Evolutionary conservation across 37 sponge, comb jelly and placozoan genomes (phyloP), one percentile per base, ranked within the genome.

Genomic region (Cliona cf. orientalis): DNA sequence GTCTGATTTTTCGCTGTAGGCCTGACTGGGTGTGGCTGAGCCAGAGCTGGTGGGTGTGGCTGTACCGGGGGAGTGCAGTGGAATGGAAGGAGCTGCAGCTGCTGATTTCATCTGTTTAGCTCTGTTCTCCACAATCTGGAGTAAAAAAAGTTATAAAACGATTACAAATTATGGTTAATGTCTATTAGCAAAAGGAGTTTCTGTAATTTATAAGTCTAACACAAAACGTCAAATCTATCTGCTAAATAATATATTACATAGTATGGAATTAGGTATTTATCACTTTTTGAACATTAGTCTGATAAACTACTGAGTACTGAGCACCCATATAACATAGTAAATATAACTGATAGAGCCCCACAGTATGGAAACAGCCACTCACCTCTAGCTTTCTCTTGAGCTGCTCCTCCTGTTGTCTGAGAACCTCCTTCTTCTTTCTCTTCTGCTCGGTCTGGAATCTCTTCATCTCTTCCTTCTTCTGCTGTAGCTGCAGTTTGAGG

Each of bases 311-410:
- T n/a, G n/a, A n/a, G n/a, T n/a, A n/a, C n/a, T n/a, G n/a, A n/a
- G n/a, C n/a, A n/a, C n/a, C n/a, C n/a, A n/a, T n/a, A n/a, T n/a
- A n/a, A n/a, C n/a, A n/a, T n/a, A n/a, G n/a, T 49, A 17, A 19
- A 49, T 49, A 49, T 49, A 49, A 11, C 14, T 49, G 17, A 11
- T 49, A 49, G 55, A 49, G 55, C 11, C 55, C 17, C 17, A 17
- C 17, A 49, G 11, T 49, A 49, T 17, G 17, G 17, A 19, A 19
- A 49, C 55, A 19, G 11, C 17, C 14, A 19, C 75, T 58, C 42
- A 91, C 92, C 84, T 79, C 68, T 0, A 91, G 80, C 60, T 83
- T 76, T 35, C 69, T 74, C 60, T 74, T 75, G 46, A 87, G 89
- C 59, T 86, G 79, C 32, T 85, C 87, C 57, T 93, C 87, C 57